Evolutionary conservation across 2,888 invertebrate species (phyloP), one percentile per base, ranked within the genome.

Genomic region (Drosophila engyochracea): DNA sequence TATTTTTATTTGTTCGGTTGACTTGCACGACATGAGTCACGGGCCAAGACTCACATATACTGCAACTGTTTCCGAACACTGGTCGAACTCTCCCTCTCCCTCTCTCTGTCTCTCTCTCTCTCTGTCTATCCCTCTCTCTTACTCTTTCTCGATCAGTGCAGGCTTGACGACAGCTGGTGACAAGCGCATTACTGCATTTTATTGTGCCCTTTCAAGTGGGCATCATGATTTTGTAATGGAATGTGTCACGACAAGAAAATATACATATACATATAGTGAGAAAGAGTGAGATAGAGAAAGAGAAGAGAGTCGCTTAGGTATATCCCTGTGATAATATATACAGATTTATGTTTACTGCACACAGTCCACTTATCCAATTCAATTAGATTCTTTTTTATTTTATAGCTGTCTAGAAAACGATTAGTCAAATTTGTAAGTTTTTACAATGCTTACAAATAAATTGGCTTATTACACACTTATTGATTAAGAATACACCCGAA

Each of bases 21-120:
- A 67, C 63, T 73, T 60, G 14, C 68, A 52, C 51, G 62, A 62
- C 64, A n/a, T 79, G 79, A 79, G 79, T 79, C 79, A 79, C 61
- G 22, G 52, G 52, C 61, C 44, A 57, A 62, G 16, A 59, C 64
- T 54, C 44, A 52, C 63, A 44, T 49, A 59, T 74, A 72, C 41
- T 28, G 58, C 22, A 55, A 64, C 53, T 61, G 57, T n/a, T 47
- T 37, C 54, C 58, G 53, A 39, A 59, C 51, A 25, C 19, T 47
- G 51, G 49, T 51, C 14, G 10, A 25, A 37, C 30, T 33, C 25
- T n/a, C n/a, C n/a, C 22, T 22, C 9, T 22, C 5, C 12, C 30
- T 53, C 33, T 53, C 4, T 30, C 31, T 19, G 19, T 30, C 22
- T 16, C 22, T 12, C 19, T 47, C 6, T 14, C 30, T 53, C 16